Base-by-base conservation (phyloP, 2,113 vertebrate species). In the Lepisosteus oculatus region DNA sequence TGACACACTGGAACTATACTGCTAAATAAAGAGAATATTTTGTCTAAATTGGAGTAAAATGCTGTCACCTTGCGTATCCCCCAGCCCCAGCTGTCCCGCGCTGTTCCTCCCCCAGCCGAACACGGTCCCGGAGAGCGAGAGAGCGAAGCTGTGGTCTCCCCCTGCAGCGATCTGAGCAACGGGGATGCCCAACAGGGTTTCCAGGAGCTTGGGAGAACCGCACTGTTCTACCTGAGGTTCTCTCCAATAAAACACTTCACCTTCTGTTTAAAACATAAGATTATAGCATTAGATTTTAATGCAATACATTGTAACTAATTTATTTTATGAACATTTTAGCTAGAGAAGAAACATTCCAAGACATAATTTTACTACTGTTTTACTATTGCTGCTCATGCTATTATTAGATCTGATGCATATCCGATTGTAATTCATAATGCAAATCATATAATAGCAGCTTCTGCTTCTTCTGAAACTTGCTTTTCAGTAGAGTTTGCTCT, bases 31-130 rank as follows among this genome's bases (percentile, higher is more conserved):
- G 29, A 29, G 29, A 29, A 29, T 29, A 29, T 29, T 29, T 29
- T 29, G 14, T 15, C 15, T 65, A 72, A 14, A 74, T 78, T 9
- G n/a, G 29, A 12, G 42, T 43, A 12, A 3, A 42, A 43, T 9
- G 45, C 5, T 56, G 45, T 67, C 81, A 89, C 88, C 82, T 70
- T 83, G 2, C 0, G 71, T 86, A 74, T 93, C 85, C 78, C 87
- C 86, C 0, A 92, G 82, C 65, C 92, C 92, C 69, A 93, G 88
- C 59, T 93, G 92, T 55, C 92, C 92, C 62, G 62, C 88, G 47
- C 70, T 6, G 0, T 93, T 93, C 77, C 84, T 90, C 57, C 92
- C 92, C 92, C 92, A 93, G 1, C 86, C 89, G 66, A 83, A 93
- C 47, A 91, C 74, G 8, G 86, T 85, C 67, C 92, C 90, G 4